Evolutionary conservation across 2,797 vertebrate species (phyloP), one percentile per base, ranked within the genome.

Genomic region (Poecilia wingei): DNA sequence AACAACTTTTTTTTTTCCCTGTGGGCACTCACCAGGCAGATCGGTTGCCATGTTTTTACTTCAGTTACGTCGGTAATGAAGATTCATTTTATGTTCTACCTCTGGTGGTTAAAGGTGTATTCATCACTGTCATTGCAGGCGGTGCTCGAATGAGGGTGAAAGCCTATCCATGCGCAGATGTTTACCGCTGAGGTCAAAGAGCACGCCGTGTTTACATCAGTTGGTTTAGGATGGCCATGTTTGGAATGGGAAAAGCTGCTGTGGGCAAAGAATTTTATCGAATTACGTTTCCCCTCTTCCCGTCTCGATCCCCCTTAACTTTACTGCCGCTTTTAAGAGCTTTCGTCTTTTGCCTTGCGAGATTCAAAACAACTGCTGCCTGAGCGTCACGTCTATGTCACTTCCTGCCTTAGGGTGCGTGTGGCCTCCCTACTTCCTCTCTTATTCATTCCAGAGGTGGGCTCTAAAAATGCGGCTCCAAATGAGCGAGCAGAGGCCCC

Each of bases 361-460:
- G 92, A 96, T 96, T 96, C 92, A 93, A 95, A 96, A 96, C 95
- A 95, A 96, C 95, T 96, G 94, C 92, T 93, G 91, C 80, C 81
- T 22, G 31, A 90, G 91, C 90, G 82, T 95, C 93, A 89, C 77
- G 92, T 47, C 86, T 90, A 94, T 95, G 94, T 95, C 95, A 95
- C 95, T 94, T 96, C 95, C 95, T 95, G 94, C 94, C 94, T 84
- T 78, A 85, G 94, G 94, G 91, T 94, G 86, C 93, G 84, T 87
- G 87, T 78, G 90, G 92, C 93, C 93, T 94, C 90, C 84, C 86
- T 84, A 93, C 93, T 94, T 95, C 94, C 93, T 93, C 88, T 85
- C 79, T 94, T 92, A 95, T 95, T 95, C 88, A 91, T 95, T 95
- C 95, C 94, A 95, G 91, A 93, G 91, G 86, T 93, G 84, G 79